A percentile compares a stretch with the other conserved stretches of the same genome.
These are phyloP conservation scores for Artibeus lituratus DNA, from an alignment of 2,797 vertebrate species.

Conservation along the genomic window DNA sequence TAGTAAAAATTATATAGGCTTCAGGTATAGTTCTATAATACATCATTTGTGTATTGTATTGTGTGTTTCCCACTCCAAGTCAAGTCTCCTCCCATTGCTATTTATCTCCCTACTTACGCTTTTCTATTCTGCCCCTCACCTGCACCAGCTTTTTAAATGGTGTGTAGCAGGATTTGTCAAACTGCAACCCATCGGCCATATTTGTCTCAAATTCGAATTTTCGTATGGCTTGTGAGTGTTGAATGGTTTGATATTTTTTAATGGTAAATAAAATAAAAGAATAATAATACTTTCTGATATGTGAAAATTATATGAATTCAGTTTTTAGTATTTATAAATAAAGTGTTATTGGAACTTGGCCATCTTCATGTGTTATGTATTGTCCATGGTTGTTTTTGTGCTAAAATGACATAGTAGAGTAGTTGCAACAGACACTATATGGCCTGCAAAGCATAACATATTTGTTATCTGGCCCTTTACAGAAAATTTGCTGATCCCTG, in stretches of 20 bases:
- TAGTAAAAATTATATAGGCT: too few species aligned
- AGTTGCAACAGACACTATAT: neutral
- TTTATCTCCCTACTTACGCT: too few species aligned
- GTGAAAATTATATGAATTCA: neutral
- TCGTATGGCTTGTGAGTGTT: neutral
- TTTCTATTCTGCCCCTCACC: too few species aligned
- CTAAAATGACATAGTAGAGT: neutral
- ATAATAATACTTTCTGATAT: neutral
- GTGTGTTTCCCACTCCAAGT: too few species aligned
- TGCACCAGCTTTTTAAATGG: neutral
- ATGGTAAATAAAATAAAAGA: neutral
- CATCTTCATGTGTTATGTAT: neutral
- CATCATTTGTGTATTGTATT: too few species aligned
- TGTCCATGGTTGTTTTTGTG: neutral
- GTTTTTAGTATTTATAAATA: neutral
- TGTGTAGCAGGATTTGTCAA: neutral
- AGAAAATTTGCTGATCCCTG: neutral
- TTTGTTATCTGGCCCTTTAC: neutral
- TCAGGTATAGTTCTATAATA: too few species aligned
- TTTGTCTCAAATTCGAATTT: neutral
- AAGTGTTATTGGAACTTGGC: neutral
- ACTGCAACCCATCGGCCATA: neutral
- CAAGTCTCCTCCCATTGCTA: too few species aligned
- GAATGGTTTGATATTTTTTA: neutral
- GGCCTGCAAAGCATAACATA: neutral